Base-by-base conservation (phyloP, 2,888 invertebrate genomes). In the Ichneumoninae sp. region DNA sequence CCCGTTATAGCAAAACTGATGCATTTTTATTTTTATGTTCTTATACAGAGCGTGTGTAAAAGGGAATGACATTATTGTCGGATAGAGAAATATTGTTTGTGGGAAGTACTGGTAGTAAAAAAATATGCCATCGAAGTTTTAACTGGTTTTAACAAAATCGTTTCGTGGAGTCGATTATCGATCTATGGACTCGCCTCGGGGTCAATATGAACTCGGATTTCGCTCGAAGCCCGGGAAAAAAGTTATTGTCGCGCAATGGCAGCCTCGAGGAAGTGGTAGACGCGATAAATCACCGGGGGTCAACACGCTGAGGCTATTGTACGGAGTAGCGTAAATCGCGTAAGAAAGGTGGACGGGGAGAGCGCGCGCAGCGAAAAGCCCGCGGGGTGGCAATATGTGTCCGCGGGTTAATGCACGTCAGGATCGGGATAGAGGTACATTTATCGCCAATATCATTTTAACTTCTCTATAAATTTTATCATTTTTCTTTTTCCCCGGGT, bases 311-410 rank as follows among this genome's bases (percentile, higher is more conserved):
- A 30, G 36, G 22, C 70, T 36, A 79, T 73, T 79, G 71, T 71
- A 71, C 65, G 63, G 60, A 70, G 60, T 50, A 50, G 81, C 63
- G 81, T 75, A 63, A 77, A 44, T 50, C 66, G 10, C 44, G 47
- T n/a, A 50, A 54, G 65, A 50, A 81, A 76, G 54, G 44, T 44
- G 63, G 65, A 19, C 50, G 2, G 1, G 47, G 44, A 66, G 22
- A 13, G 36, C n/a, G 30, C 47, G 54, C 50, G 50, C 75, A 30
- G 69, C n/a, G 69, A 82, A 77, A 76, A 66, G 65, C 71, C 65
- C 52, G 47, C 54, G 81, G 66, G 54, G 54, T 66, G 30, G 81
- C 70, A 82, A 82, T 76, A 81, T 65, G 70, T 71, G 71, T 71
- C 76, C 70, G 33, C 33, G 22, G 40, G 10, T 52, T 76, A 47